Conservation (phyloP, 92 coral and sea anemone species). For the Diadumene lineata region DNA sequence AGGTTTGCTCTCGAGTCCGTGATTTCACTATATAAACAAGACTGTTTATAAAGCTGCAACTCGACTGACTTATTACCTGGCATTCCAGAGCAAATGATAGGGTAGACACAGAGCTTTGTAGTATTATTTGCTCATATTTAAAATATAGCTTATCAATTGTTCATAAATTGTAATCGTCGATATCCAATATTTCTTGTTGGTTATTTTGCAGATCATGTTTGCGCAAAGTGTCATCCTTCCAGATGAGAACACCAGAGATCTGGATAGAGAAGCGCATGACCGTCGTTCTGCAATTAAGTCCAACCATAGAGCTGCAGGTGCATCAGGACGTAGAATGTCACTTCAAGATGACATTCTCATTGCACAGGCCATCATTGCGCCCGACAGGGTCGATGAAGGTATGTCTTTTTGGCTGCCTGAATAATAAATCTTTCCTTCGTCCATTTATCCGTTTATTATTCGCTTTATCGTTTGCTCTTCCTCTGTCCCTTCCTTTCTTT, state of each 20-base stretch:
- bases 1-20: too few relatives aligned
- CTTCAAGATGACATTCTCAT: conserved; percentile 13
- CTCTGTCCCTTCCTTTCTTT: not conserved
- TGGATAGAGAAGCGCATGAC: conserved; percentile 8
- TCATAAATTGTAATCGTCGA: too few relatives aligned
- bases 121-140: too few relatives aligned
- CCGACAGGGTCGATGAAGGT: conserved; percentile 3
- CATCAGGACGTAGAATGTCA: conserved; percentile 9
- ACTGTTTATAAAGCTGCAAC: too few relatives aligned
- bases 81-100: too few relatives aligned
- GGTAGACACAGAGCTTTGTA: too few relatives aligned
- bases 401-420: not conserved
- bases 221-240: conserved; percentile 23
- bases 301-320: not conserved
- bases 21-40: too few relatives aligned
- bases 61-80: too few relatives aligned
- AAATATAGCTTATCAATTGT: too few relatives aligned
- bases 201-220: conserved; percentile 1
- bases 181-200: not conserved
- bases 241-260: conserved; percentile 6
- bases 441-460: not conserved
- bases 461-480: not conserved
- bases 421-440: not conserved
- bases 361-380: conserved; percentile 11
- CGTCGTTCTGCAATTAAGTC: conserved; percentile 25